These are phyloP conservation scores for Brachyhypopomus gauderio DNA, from an alignment of 2,113 vertebrate genomes.

Conservation along the genomic window DNA sequence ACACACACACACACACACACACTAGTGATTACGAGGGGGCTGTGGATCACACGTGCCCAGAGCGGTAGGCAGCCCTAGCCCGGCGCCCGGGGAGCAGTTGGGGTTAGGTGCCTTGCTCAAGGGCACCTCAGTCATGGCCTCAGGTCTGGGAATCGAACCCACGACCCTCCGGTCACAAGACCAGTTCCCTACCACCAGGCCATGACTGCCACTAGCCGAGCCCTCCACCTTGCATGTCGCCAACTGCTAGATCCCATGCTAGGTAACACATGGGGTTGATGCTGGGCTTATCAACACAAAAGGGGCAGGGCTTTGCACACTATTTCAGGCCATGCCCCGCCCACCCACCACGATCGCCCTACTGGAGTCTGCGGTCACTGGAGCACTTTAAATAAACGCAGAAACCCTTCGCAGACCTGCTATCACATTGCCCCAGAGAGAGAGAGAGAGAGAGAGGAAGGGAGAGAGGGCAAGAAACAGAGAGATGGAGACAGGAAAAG, in stretches of 20 bases:
- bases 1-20: too few species aligned
- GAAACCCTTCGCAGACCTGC: constrained; percentile 60
- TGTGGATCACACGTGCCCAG: too few species aligned
- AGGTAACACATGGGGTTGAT: constrained; percentile 64
- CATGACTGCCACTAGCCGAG: constrained; percentile 8
- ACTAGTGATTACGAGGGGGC: too few species aligned
- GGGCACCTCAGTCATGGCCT: too few species aligned
- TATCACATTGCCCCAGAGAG: constrained; percentile 57
- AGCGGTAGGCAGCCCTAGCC: too few species aligned
- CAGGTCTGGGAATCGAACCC: too few species aligned
- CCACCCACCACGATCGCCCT: neutral
- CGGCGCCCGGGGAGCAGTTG: too few species aligned
- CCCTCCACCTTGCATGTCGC: constrained; percentile 43
- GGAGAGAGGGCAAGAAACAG: neutral
- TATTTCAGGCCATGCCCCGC: constrained; percentile 64
- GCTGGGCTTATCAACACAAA: constrained; percentile 71
- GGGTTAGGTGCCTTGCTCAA: too few species aligned
- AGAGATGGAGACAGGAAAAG: neutral
- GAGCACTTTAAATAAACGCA: constrained; percentile 67
- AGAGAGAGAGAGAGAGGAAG: constrained; percentile 33
- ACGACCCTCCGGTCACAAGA: too few species aligned
- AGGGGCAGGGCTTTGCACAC: constrained; percentile 59
- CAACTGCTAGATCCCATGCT: constrained; percentile 51
- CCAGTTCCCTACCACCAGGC: too few species aligned
- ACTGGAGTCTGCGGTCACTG: constrained; percentile 64